Evolutionary conservation across 2,888 invertebrate genomes (phyloP), one percentile per base, ranked within the genome.

Genomic region (Drosophila longiperda): DNA sequence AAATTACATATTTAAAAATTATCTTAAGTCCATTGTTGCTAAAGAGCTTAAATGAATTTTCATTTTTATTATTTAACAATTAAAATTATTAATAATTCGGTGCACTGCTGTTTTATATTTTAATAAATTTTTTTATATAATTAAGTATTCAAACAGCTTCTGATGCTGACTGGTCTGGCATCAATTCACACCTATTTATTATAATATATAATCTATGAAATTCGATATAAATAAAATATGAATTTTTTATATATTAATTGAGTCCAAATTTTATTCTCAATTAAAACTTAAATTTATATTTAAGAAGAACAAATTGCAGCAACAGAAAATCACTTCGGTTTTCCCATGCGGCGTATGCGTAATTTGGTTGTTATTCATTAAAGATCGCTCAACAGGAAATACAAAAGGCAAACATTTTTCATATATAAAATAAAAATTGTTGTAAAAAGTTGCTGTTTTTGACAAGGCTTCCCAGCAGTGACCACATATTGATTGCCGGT

Each of bases 401-500:
- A 26, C 12, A 42, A n/a, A 36, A 23, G 45, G 32, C 3, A 5
- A 29, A 49, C 9, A 20, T 45, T 50, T 34, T 17, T 29, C 29
- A 42, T 55, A 54, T 73, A 55, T 55, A 29, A 12, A 38, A 29
- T 50, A 20, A 55, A 61, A 48, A 20, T 38, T 66, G 73, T 67
- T 73, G 70, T 62, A 40, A 50, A 66, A 60, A 17, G 81, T 40
- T 55, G 55, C 77, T 85, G 86, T 59, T 72, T 83, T 83, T 81
- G 84, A 85, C 88, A 67, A 59, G 55, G 72, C 75, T 71, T 70
- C 86, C 83, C 62, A 70, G 38, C 54, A 55, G 34, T 8, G 83
- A 83, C 76, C 73, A 52, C 68, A 59, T 82, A 87, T 85, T 87
- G 84, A 84, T 84, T 87, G 78, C 48, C 42, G 48, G 38, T 59